Base-by-base conservation (phyloP, 2,888 invertebrate species). In the Diarsia rubi region DNA sequence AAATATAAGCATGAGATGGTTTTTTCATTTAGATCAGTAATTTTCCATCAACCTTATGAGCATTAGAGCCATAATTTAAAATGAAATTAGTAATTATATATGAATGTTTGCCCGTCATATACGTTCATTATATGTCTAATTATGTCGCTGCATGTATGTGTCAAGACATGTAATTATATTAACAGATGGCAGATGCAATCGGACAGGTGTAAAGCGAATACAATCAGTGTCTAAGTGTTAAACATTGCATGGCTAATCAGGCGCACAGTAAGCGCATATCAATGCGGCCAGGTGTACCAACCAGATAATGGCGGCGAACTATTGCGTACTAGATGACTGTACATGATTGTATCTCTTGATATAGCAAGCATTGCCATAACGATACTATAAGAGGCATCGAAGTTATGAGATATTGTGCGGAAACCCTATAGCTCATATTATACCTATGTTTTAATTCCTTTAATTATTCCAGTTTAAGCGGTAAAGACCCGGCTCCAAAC, bases 261-360 rank as follows among this genome's bases (percentile, higher is more conserved):
- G 88, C 90, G 91, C 90, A 89, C 86, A 89, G 88, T 86, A 86
- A 90, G 90, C 89, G 91, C 93, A 93, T 94, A 93, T 94, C 91
- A 90, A 92, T 91, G 91, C 93, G 86, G 78, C 90, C 94, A 94
- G 93, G 94, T 95, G 95, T 92, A 90, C 89, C 86, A 81, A 80
- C 78, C 81, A 93, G 94, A 94, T 95, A 95, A 93, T 92, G 77
- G 86, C 74, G 81, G 85, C 42, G 74, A 87, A 83, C 76, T 79
- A 78, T 82, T 76, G 81, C 89, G 89, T 78, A 66, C 86, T 83
- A 88, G 84, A 90, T 89, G 87, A 88, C 87, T 89, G 87, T 86
- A 85, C 78, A 90, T 88, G 87, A 89, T 87, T 89, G 87, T 88
- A 85, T 78, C 84, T 78, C 77, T 82, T 86, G 84, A 87, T 85